These are phyloP conservation scores for Spinus olivaceus DNA, from an alignment of 2,797 vertebrate species.

Conservation along the genomic window DNA sequence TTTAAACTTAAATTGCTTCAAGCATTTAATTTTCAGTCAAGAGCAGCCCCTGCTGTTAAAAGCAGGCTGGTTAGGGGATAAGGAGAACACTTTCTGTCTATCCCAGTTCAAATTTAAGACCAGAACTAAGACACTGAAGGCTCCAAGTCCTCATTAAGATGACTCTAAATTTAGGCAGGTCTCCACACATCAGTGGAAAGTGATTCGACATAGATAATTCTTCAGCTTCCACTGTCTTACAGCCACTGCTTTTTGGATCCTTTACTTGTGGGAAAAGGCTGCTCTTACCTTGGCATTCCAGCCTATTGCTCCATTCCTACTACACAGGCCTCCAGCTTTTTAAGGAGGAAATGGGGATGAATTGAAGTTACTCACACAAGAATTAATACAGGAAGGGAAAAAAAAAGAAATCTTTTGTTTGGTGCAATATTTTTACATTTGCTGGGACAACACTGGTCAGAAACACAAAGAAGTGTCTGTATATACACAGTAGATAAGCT, in stretches of 20 bases:
- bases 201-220: fast-evolving
- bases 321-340: not conserved
- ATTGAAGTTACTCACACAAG: not conserved
- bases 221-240: not conserved
- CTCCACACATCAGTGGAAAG: fast-evolving
- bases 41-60: not conserved
- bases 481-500: not conserved
- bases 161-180: not conserved
- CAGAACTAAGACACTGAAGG: not conserved
- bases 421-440: not conserved
- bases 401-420: not conserved
- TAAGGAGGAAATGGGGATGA: not conserved
- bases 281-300: not conserved
- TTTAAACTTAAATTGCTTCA: not conserved
- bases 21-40: not conserved
- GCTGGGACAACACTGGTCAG: not conserved
- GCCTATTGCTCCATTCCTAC: not conserved
- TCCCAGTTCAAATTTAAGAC: not conserved
- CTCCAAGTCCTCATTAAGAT: fast-evolving
- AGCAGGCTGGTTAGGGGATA: not conserved
- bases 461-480: not conserved
- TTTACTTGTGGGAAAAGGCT: not conserved
- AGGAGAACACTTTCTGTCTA: not conserved
- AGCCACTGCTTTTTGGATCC: not conserved
- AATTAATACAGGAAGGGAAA: not conserved